These are phyloP conservation scores for Scopus umbretta DNA, from an alignment of 2,113 vertebrate genomes.

Conservation along the genomic window DNA sequence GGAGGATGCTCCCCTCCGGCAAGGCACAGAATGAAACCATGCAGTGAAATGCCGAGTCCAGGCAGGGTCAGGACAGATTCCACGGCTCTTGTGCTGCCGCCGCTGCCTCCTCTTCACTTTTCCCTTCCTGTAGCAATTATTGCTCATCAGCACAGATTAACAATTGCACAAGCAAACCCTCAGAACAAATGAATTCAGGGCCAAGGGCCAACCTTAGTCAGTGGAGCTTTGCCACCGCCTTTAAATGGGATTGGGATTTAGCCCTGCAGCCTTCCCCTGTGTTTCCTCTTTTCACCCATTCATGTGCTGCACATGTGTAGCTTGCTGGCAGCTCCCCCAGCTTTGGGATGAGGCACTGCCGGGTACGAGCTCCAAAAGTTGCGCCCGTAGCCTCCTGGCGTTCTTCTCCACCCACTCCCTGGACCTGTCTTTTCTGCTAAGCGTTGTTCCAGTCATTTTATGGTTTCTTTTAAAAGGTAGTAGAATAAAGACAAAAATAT, in stretches of 20 bases:
- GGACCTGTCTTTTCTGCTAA: not conserved
- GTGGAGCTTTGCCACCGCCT: not conserved
- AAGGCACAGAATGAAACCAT: not conserved
- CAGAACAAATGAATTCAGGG: conserved; percentile 7
- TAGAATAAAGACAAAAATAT: conserved; percentile 19
- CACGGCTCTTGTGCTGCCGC: not conserved
- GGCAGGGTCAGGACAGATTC: not conserved
- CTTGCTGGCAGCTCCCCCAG: not conserved
- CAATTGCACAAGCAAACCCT: conserved; percentile 23
- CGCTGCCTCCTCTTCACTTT: not conserved
- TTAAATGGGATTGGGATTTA: conserved; percentile 18
- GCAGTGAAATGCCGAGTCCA: not conserved
- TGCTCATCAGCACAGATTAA: conserved; percentile 26
- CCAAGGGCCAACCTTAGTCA: not conserved
- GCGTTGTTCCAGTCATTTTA: not conserved
- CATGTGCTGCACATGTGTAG: conserved; percentile 16
- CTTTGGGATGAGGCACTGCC: not conserved
- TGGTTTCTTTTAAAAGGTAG: not conserved
- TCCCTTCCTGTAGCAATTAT: conserved; percentile 34
- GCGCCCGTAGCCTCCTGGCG: not conserved
- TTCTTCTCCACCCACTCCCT: not conserved
- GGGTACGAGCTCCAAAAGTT: not conserved
- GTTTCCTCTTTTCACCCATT: conserved; percentile 1
- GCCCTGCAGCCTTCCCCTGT: conserved; percentile 26
- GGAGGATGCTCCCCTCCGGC: conserved; percentile 26